Evolutionary conservation across 2,797 vertebrate species (phyloP), one percentile per base, ranked within the genome.

Genomic region (Agapornis canus): DNA sequence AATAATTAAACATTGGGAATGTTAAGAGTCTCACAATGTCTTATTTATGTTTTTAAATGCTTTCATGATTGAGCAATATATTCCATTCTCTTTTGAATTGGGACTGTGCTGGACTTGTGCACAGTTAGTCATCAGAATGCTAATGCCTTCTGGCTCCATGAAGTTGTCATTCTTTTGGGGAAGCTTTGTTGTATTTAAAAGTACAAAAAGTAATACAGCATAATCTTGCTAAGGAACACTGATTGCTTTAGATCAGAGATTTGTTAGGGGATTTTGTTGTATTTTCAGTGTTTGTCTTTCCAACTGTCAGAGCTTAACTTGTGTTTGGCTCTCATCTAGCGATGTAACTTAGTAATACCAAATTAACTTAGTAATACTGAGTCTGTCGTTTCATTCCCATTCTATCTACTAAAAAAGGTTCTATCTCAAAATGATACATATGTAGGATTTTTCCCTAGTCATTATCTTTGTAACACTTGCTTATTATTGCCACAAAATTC

Each of bases 11-110:
- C 92, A 92, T 20, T 37, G 57, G 92, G 82, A 92, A 84, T 45
- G 45, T 75, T 68, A 8, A 77, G 45, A 70, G 52, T 82, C 79
- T 56, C 5, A 25, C 82, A 92, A 71, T 90, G 90, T 73, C 73
- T 82, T 94, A 80, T 94, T 93, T 97, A 79, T 94, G 70, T 73
- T 94, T 96, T 96, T 95, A 96, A 95, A 96, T 97, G 94, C 92
- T 95, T 96, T 95, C 70, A 82, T 83, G 94, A 92, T 96, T 94
- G 95, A 96, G 92, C 82, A 94, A 18, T 95, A 63, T 86, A 82
- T 96, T 95, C 87, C 76, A 80, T 96, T 92, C 80, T 96, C 51
- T 73, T 90, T 92, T 95, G 96, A 92, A 89, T 65, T 95, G 78
- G 68, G 79, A 42, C 78, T 96, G 76, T 47, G 52, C 72, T 90